These are phyloP conservation scores for Agonum fuliginosum DNA, from an alignment of 2,888 invertebrate genomes.

Conservation along the genomic window DNA sequence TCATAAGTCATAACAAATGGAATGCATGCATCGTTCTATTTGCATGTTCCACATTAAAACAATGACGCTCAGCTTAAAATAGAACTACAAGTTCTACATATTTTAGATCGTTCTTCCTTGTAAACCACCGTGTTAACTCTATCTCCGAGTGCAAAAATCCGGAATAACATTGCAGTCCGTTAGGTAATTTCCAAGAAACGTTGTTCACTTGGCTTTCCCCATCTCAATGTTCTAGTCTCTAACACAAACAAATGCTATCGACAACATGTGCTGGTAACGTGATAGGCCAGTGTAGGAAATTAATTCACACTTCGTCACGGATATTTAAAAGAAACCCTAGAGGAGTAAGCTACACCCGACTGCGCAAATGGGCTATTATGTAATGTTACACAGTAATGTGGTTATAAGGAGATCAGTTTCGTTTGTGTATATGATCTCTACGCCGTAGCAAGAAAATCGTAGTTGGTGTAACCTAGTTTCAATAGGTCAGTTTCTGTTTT, in stretches of 20 bases:
- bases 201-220: slow-evolving; percentile 19
- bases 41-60: background rate
- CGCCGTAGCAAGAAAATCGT: no score
- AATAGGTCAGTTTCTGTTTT: no score
- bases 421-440: no score
- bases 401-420: slow-evolving; percentile 5
- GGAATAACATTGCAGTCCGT: slow-evolving; percentile 9
- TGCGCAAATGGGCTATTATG: slow-evolving; percentile 22
- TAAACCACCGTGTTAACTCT: no score
- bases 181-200: slow-evolving; percentile 26
- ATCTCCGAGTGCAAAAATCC: slow-evolving; percentile 31
- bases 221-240: background rate
- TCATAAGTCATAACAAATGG: no score
- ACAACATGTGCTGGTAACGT: slow-evolving; percentile 19
- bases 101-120: background rate
- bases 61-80: background rate
- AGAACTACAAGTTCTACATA: background rate
- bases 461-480: no score
- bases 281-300: slow-evolving; percentile 22
- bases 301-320: slow-evolving; percentile 34
- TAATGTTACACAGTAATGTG: background rate
- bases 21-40: no score
- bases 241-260: background rate
- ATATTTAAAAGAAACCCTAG: slow-evolving; percentile 35
- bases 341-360: slow-evolving; percentile 1